Evolutionary conservation across 1,140 invertebrate genomes (phyloP).

Genomic region (Popillia japonica): DNA sequence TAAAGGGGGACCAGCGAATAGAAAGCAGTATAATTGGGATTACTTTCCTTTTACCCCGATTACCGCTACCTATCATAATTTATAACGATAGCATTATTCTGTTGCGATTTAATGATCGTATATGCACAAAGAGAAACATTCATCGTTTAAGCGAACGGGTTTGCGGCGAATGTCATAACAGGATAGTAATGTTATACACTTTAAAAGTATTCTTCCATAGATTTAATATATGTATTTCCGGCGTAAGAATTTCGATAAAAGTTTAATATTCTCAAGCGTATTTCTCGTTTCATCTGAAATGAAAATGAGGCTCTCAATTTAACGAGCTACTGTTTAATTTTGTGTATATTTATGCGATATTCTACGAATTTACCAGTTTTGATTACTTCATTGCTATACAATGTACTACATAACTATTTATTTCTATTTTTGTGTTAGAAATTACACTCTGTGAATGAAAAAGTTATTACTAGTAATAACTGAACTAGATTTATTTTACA

Average conservation of each 20-base stretch:
- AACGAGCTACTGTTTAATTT: too few relatives aligned
- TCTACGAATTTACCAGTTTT: too few relatives aligned
- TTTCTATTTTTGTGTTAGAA: too few relatives aligned
- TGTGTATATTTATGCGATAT: too few relatives aligned
- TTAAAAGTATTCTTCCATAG: background rate
- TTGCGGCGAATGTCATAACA: background rate
- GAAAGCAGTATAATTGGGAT: conserved; percentile 4
- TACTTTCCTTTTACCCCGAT: background rate
- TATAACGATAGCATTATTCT: background rate
- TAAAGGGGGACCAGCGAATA: background rate
- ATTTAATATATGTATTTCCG: background rate
- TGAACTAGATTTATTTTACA: background rate
- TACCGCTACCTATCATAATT: background rate
- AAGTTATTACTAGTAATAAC: background rate
- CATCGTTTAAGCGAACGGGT: background rate
- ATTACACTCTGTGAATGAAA: background rate
- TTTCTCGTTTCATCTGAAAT: too few relatives aligned
- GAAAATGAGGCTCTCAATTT: too few relatives aligned
- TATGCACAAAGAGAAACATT: background rate
- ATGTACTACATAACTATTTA: too few relatives aligned
- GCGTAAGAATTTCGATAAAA: too few relatives aligned
- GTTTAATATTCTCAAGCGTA: too few relatives aligned
- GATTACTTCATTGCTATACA: too few relatives aligned
- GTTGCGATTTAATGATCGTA: background rate
- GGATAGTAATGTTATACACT: background rate